Base-by-base conservation (phyloP, 2,113 vertebrate genomes). In the Neogale vison region DNA sequence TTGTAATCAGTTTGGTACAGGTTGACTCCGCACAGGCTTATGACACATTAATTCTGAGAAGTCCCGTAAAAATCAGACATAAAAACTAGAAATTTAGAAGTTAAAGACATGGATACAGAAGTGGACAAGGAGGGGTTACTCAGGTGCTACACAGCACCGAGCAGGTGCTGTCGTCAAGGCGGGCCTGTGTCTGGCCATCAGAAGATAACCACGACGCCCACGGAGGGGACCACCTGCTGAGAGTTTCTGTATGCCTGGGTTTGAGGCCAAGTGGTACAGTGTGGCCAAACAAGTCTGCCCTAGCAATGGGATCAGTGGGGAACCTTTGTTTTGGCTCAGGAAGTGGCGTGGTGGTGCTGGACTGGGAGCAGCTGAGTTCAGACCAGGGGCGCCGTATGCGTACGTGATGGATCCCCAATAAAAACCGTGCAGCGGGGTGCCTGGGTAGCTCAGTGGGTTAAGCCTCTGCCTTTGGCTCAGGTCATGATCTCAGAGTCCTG, bases 371-470 rank as follows among this genome's bases (percentile, higher is more conserved):
- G 20, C 24, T 42, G 34, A 67, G 77, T 18, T 77, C 18, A 42
- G 71, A 34, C 12, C 81, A 50, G 0, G 10, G 72, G 12, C 6
- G 2, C 57, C 42, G 5, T 3, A 63, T 0, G 12, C 2, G 29
- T 45, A 23, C 6, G 24, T 34, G 55, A 85, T 14, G 36, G 50
- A n/a, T 50, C 52, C 6, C 14, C 55, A 50, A 15, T 21, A 39
- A 72, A 61, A 74, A 23, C 13, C 2, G 45, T 52, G 88, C 45
- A 50, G 0, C 20, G 17, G 52, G 52, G 17, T 1, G 17, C 52
- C 52, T 55, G 17, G 17, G 52, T 55, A 17, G 52, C 52, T 55
- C 4, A 55, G 17, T 6, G 17, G 52, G 10, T 18, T 55, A 55
- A 55, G 52, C 52, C 52, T 55, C 52, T 55, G 52, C 52, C 52